Evolutionary conservation across 1,140 invertebrate species (phyloP), one percentile per base, ranked within the genome.

Genomic region (Drosophila oshimai): DNA sequence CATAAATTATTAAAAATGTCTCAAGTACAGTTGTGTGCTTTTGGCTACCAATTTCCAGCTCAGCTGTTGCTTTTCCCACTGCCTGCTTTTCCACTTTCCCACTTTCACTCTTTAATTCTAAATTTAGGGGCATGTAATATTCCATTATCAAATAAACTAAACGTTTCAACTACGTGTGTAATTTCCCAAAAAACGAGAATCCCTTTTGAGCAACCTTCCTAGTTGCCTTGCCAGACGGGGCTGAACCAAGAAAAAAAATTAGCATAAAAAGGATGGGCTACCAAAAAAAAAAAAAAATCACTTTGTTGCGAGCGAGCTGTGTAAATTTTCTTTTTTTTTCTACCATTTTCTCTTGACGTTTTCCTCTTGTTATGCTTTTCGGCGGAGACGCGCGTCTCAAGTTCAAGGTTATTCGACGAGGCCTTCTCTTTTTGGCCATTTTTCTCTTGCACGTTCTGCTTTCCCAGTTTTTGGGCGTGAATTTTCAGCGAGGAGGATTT

Each of bases 111-210:
- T 20, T 29, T 24, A 53, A 26, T 22, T 2, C 29, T 20, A 20
- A 13, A 71, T 13, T 31, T 39, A 29, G n/a, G 51, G 42, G 31
- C 18, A 15, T 65, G 58, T 75, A 57, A 47, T 61, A 50, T 71
- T 74, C 57, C 64, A 81, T 76, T 77, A 73, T 45, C 55, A 83
- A 81, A 77, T 73, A 71, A 76, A 83, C 68, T 55, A 83, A 81
- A 83, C 64, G 73, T 62, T 54, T 61, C 36, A 64, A 77, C 61
- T 73, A 83, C 73, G 75, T 78, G 75, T 77, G 68, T 62, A 69
- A 79, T 74, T 55, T 51, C 28, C 29, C 33, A 6, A 37, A 67
- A 61, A 64, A 41, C 41, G 37, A 42, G 10, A 22, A n/a, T 15
- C 26, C 61, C 34, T 31, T 64, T 65, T 39, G 20, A 31, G n/a